A percentile compares a stretch with the other conserved stretches of the same genome.
These are phyloP conservation scores for Oscheius sp. DNA, from an alignment of 2,888 invertebrate genomes.

Conservation along the genomic window DNA sequence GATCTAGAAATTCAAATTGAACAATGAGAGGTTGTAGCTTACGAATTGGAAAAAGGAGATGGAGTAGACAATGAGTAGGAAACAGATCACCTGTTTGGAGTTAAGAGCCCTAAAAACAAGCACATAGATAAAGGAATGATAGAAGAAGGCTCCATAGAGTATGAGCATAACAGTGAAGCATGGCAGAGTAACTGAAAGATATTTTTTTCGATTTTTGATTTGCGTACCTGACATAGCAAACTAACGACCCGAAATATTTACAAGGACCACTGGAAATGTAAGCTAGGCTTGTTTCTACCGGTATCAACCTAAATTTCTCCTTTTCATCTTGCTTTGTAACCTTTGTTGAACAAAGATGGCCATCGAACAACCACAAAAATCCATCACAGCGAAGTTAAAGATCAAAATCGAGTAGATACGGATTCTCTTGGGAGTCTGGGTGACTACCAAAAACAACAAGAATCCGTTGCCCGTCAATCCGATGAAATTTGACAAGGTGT, in stretches of 20 bases:
- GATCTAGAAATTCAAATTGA: not conserved
- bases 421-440: slow-evolving; percentile 29
- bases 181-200: slow-evolving; percentile 15
- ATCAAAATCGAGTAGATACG: slow-evolving; percentile 40
- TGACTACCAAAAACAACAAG: slow-evolving; percentile 23
- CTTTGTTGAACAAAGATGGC: slow-evolving; percentile 45
- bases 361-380: slow-evolving; percentile 39
- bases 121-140: slow-evolving; percentile 22
- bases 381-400: slow-evolving; percentile 43
- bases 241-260: slow-evolving; percentile 13
- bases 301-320: not conserved
- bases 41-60: slow-evolving; percentile 19
- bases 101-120: not conserved
- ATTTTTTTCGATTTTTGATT: not conserved
- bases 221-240: slow-evolving; percentile 14
- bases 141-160: slow-evolving; percentile 19
- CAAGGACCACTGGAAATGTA: slow-evolving; percentile 24
- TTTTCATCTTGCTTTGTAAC: not conserved
- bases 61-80: not conserved
- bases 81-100: not conserved
- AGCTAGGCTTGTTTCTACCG: slow-evolving; percentile 5
- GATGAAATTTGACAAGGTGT: not conserved
- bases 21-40: not conserved
- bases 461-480: slow-evolving; percentile 16
- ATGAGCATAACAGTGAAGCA: slow-evolving; percentile 26